Base-by-base conservation (phyloP, 2,888 invertebrate genomes). In the Spodoptera littoralis region DNA sequence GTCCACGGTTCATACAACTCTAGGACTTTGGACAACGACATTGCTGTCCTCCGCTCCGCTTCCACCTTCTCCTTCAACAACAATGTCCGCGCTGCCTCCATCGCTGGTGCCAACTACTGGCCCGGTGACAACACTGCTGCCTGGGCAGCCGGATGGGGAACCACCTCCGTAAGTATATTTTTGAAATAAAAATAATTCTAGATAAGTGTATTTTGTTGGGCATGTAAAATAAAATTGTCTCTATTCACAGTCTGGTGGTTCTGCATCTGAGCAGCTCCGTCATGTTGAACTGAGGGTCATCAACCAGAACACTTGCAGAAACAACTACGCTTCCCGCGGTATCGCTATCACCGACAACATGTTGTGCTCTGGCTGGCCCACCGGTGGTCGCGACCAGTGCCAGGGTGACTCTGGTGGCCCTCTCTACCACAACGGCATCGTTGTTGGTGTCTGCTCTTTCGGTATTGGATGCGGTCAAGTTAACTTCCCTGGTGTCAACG, bases 331-430 rank as follows among this genome's bases (percentile, higher is more conserved):
- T 42, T 50, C 5, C 41, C 49, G 70, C 4, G 79, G 82, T 24
- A 56, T 58, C 1, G 9, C 60, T 3, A 59, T 89, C 36, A 88
- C 82, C n/a, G 83, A 76, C 62, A 88, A 88, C 70, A 89, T 89
- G 89, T 13, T 89, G 69, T 89, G 89, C 74, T 79, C 85, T 12
- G 89, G 89, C 11, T 84, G 83, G 81, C 61, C 84, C 4, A 76
- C 81, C 4, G 87, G 86, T 2, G 88, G 87, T 42, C 84, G 87
- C n/a, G 86, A 84, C 68, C 84, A 84, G 65, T 88, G 88, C 79
- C 79, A 79, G 57, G 87, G 84, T 51, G 90, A 90, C 70, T 85
- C 86, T n/a, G 90, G 90, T 2, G 87, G 90, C 55, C 89, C 90
- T 13, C 84, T 90, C 22, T 81, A 87, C 75, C 89, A 89, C 76